phyloP scores from a whole-genome alignment of 2,797 vertebrate species.

The Sciurus vulgaris region DNA sequence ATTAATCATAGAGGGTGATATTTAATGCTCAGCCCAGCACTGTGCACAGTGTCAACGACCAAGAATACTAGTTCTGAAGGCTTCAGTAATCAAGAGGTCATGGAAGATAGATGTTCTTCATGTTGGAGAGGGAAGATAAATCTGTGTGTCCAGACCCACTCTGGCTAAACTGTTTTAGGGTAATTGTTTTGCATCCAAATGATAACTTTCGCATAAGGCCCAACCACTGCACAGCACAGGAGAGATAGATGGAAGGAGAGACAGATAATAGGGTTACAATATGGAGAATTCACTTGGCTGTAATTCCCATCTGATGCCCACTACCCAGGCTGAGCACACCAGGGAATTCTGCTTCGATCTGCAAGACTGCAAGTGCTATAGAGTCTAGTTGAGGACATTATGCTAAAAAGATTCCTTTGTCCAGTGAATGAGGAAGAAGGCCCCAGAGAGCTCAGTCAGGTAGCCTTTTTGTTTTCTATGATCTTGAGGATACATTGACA shows the following conservation, averaged over 20 bases:
- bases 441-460: background rate
- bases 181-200: conserved; percentile 91
- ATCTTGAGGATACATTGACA: background rate
- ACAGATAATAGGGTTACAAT: conserved; percentile 85
- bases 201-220: conserved; percentile 88
- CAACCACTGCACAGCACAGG: conserved; percentile 84
- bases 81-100: conserved; percentile 93
- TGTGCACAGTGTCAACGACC: conserved; percentile 89
- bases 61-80: conserved; percentile 93
- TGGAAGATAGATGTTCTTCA: conserved; percentile 94
- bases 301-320: conserved; percentile 84
- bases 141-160: conserved; percentile 88
- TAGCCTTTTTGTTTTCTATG: conserved; percentile 6
- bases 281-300: conserved; percentile 83
- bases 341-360: conserved; percentile 82
- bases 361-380: conserved; percentile 2
- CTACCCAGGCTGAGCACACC: conserved; percentile 73
- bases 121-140: conserved; percentile 90
- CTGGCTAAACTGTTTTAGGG: conserved; percentile 90
- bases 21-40: conserved; percentile 95
- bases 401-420: background rate
- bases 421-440: background rate
- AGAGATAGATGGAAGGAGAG: conserved; percentile 84
- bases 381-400: background rate
- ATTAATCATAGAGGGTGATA: conserved; percentile 99